These are phyloP conservation scores for Eulithis testata DNA, from an alignment of 2,888 invertebrate species.

Conservation along the genomic window DNA sequence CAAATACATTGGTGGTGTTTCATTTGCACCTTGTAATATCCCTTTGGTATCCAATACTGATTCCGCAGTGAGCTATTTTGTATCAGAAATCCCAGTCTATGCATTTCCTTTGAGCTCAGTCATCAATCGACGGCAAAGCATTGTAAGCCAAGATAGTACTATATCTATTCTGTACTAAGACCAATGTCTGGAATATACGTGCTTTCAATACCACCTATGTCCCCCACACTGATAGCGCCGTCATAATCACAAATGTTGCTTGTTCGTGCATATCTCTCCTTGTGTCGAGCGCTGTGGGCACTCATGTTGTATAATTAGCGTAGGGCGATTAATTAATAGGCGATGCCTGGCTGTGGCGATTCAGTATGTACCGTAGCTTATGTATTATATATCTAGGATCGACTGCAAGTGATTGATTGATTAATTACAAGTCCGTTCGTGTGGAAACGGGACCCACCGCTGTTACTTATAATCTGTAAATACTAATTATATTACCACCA, in stretches of 20 bases:
- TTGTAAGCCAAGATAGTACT: conserved; percentile 48
- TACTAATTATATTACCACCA: too few species aligned
- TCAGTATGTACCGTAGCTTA: conserved; percentile 46
- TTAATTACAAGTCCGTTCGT: conserved; percentile 23
- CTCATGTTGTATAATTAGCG: conserved; percentile 78
- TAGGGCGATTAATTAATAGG: conserved; percentile 79
- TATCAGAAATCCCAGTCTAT: conserved; percentile 64
- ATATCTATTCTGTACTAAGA: conserved; percentile 45
- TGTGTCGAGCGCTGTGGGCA: conserved; percentile 71
- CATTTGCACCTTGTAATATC: not conserved
- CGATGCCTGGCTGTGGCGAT: conserved; percentile 62
- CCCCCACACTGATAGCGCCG: conserved; percentile 45
- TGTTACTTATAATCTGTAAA: not conserved
- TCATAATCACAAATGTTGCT: conserved; percentile 58
- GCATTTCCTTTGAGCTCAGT: conserved; percentile 67
- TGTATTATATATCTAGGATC: not conserved
- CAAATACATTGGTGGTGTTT: conserved; percentile 30
- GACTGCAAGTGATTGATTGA: conserved; percentile 43
- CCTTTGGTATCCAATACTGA: conserved; percentile 1
- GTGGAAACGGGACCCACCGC: conserved; percentile 2
- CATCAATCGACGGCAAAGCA: conserved; percentile 68
- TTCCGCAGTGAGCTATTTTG: conserved; percentile 51
- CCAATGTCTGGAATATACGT: conserved; percentile 71
- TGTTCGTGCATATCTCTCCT: conserved; percentile 53
- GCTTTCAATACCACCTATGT: conserved; percentile 62